Percentiles rank a stretch among this genome's conserved stretches.
Evolutionary conservation across 2,888 invertebrate genomes (phyloP).

Genomic region (Eilema griseolum): DNA sequence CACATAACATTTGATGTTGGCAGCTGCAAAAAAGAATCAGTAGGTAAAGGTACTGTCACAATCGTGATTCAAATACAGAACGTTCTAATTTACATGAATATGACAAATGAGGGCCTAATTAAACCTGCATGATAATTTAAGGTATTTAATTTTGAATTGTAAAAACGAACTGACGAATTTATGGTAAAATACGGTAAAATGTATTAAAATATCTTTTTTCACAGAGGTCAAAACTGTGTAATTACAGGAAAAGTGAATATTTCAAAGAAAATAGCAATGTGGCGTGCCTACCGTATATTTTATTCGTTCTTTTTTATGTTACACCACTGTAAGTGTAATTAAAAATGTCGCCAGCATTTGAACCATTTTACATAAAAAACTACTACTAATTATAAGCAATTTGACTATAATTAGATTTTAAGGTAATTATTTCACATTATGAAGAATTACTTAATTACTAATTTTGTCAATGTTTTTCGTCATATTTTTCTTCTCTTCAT

Average conservation of each 20-base stretch:
- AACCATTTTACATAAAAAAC: constrained; percentile 13
- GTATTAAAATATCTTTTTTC: constrained; percentile 37
- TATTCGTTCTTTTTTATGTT: constrained; percentile 32
- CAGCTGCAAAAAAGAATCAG: not conserved
- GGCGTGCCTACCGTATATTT: constrained; percentile 44
- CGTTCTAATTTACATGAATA: not conserved
- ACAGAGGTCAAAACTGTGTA: constrained; percentile 47
- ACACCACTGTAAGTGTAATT: constrained; percentile 27
- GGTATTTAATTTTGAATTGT: constrained; percentile 46
- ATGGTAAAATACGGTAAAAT: constrained; percentile 51
- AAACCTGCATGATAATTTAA: constrained; percentile 50
- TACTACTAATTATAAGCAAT: constrained; percentile 19
- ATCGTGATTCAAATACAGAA: not conserved
- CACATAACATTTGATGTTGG: not conserved
- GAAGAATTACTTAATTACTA: not conserved
- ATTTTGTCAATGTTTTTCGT: not conserved
- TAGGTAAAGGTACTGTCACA: not conserved
- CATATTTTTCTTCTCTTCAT: not conserved
- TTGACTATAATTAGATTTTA: constrained; percentile 5
- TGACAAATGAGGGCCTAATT: constrained; percentile 54
- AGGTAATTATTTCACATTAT: constrained; percentile 1
- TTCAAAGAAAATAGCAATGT: constrained; percentile 50
- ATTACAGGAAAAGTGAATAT: constrained; percentile 47
- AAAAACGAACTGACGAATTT: constrained; percentile 62
- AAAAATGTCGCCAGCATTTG: constrained; percentile 23